These are phyloP conservation scores for Tragelaphus scriptus DNA, from an alignment of 2,113 vertebrate species.

Conservation along the genomic window DNA sequence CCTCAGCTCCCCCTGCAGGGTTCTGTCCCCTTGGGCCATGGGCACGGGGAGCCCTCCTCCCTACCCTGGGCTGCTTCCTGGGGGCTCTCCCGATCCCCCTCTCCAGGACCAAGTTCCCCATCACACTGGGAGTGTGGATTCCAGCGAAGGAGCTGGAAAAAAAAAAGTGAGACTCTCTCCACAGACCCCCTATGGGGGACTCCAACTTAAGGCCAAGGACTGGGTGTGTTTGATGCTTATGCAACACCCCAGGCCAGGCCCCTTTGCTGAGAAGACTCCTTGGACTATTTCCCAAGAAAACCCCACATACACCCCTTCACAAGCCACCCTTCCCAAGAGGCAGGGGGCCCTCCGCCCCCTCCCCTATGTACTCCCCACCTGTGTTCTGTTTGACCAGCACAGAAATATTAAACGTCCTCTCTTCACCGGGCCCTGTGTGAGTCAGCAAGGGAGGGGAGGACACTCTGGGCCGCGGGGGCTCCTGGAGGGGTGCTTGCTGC, in stretches of 20 bases:
- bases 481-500: not conserved
- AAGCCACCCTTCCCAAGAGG: slow-evolving; percentile 47
- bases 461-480: not conserved
- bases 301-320: slow-evolving; percentile 27
- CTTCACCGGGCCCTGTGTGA: slow-evolving; percentile 66
- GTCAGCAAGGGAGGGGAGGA: not conserved
- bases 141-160: slow-evolving; percentile 55
- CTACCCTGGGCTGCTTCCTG: slow-evolving; percentile 49
- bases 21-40: not conserved
- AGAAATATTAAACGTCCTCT: slow-evolving; percentile 76
- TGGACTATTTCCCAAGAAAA: slow-evolving; percentile 47
- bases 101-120: slow-evolving; percentile 70
- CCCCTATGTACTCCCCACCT: slow-evolving; percentile 58
- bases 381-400: slow-evolving; percentile 73
- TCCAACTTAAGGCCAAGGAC: slow-evolving; percentile 39
- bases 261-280: slow-evolving; percentile 56
- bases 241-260: slow-evolving; percentile 6
- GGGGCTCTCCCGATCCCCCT: slow-evolving; percentile 39
- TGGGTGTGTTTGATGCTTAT: not conserved
- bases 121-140: slow-evolving; percentile 63
- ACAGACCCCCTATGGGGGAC: slow-evolving; percentile 69
- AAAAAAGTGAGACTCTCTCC: slow-evolving; percentile 46
- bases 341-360: not conserved
- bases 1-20: not conserved
- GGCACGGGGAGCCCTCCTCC: not conserved